Percentiles rank a stretch among this genome's conserved stretches.
Evolutionary conservation across 1,140 invertebrate species (phyloP).

Genomic region (Bombus fervidus): DNA sequence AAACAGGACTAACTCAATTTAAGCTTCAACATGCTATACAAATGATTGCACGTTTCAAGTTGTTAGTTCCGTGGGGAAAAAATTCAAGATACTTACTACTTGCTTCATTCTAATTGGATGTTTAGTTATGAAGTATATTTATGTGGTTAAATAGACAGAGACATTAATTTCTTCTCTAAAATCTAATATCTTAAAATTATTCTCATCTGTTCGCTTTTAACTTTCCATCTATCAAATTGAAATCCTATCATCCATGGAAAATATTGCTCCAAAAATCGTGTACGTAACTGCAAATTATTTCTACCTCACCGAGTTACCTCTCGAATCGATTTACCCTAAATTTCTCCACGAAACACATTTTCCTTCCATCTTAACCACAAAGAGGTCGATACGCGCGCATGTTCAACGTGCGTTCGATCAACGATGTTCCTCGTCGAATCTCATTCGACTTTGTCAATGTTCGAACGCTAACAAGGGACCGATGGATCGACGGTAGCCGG

Average conservation of each 20-base stretch:
- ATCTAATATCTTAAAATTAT: too few species aligned
- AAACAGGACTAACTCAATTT: constrained; percentile 1
- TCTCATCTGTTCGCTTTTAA: too few species aligned
- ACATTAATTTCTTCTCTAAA: too few species aligned
- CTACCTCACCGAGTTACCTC: too few species aligned
- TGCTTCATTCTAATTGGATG: not conserved
- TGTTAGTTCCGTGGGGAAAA: not conserved
- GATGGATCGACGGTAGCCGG: constrained; percentile 57
- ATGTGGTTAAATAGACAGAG: too few species aligned
- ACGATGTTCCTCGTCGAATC: constrained; percentile 49
- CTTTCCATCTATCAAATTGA: too few species aligned
- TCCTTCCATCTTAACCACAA: not conserved
- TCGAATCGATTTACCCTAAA: too few species aligned
- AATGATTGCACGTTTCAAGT: not conserved
- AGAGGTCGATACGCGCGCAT: not conserved
- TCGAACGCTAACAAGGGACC: constrained; percentile 52
- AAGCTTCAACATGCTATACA: not conserved
- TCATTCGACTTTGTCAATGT: constrained; percentile 49
- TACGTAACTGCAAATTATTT: too few species aligned
- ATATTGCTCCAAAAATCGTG: too few species aligned
- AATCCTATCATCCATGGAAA: too few species aligned
- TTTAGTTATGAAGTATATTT: too few species aligned
- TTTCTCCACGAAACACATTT: not conserved
- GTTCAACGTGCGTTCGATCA: not conserved
- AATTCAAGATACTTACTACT: not conserved